Conservation (phyloP, 1,140 invertebrate genomes). For the Piezodorus guildinii region DNA sequence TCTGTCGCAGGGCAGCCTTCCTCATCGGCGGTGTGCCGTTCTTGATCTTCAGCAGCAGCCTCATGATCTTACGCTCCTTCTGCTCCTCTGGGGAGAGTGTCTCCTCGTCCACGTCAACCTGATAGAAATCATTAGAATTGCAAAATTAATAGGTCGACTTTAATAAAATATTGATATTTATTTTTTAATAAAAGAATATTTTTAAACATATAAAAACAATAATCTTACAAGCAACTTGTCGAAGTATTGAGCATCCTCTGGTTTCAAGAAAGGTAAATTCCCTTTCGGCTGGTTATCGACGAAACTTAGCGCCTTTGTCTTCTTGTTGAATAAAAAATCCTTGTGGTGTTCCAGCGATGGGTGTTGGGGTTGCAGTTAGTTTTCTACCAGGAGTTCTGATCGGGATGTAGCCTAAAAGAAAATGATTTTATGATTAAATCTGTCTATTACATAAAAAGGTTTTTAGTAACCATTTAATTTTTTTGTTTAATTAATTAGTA, state of each 20-base stretch:
- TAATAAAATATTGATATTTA: no score
- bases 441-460: neutral
- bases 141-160: no score
- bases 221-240: conserved; percentile 74
- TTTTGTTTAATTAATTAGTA: no score
- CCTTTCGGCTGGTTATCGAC: conserved; percentile 94
- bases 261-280: conserved; percentile 97
- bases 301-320: conserved; percentile 72
- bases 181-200: no score
- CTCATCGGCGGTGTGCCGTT: conserved; percentile 99
- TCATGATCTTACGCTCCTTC: conserved; percentile 99
- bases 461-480: no score
- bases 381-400: conserved; percentile 95
- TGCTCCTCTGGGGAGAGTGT: conserved; percentile 88
- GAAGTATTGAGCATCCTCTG: conserved; percentile 99
- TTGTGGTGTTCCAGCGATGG: conserved; percentile 79
- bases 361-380: conserved; percentile 94
- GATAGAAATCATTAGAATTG: neutral
- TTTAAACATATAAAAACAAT: neutral
- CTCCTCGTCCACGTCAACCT: conserved; percentile 95
- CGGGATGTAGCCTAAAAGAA: conserved; percentile 69
- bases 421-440: neutral
- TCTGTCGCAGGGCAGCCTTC: conserved; percentile 93
- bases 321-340: conserved; percentile 92
- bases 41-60: conserved; percentile 94